Evolutionary conservation across 2,888 invertebrate genomes (phyloP).

Genomic region (Imbricaverruca yamaguchii): DNA sequence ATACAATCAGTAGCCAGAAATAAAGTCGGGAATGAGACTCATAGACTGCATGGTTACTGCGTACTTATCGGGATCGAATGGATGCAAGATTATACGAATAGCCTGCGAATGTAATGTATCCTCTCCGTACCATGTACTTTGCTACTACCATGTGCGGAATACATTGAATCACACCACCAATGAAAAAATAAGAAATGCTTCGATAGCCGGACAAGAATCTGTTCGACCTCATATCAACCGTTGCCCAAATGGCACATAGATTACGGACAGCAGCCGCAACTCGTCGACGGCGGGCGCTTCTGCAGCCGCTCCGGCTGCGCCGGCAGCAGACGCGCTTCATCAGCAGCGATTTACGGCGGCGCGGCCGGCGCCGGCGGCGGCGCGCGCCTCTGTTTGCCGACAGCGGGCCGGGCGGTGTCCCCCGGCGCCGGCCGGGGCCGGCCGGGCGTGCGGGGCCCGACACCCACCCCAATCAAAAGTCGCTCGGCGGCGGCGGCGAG

Average conservation of each 20-base stretch:
- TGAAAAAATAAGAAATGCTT: not conserved
- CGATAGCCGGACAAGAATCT: not conserved
- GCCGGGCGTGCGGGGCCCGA: not conserved
- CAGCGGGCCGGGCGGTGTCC: not conserved
- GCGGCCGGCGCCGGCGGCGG: not conserved
- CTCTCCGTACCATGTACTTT: not conserved
- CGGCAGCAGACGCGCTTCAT: not conserved
- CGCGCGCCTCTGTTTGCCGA: not conserved
- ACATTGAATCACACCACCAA: not conserved
- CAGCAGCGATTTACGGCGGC: not conserved
- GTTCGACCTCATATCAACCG: not conserved
- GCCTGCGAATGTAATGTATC: not conserved
- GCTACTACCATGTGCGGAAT: not conserved
- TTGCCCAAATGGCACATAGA: not conserved
- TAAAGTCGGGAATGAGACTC: not conserved
- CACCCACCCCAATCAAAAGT: conserved; percentile 12
- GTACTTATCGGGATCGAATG: not conserved
- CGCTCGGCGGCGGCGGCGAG: not conserved
- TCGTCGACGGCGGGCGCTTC: not conserved
- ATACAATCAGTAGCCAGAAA: not conserved
- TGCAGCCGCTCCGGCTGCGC: not conserved
- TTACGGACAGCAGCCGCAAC: not conserved
- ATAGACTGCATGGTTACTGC: not conserved
- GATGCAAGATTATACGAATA: not conserved
- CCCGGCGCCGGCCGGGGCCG: not conserved